A percentile compares a stretch with the other conserved stretches of the same genome.
Evolutionary conservation across 2,888 invertebrate genomes (phyloP).

Genomic region (Dastarcus helophoroides): DNA sequence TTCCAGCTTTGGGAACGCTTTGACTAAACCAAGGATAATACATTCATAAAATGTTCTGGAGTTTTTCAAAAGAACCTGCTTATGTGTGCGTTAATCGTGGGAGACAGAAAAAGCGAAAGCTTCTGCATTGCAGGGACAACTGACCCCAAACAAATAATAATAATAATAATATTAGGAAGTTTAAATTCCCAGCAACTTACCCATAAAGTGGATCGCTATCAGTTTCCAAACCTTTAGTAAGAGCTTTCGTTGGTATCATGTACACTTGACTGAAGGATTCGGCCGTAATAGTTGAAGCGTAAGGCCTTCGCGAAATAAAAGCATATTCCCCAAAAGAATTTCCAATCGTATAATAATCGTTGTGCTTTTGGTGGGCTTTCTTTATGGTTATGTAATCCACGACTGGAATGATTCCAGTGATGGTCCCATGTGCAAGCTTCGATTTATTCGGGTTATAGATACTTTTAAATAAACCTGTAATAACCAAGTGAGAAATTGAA

Average conservation of each 20-base stretch:
- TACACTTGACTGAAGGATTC: conserved; percentile 1
- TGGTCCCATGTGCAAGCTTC: background rate
- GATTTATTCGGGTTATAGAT: background rate
- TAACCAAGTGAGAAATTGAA: too few species aligned
- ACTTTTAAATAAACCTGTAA: conserved; percentile 1
- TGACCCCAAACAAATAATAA: too few species aligned
- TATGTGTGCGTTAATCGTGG: too few species aligned
- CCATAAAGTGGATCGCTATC: background rate
- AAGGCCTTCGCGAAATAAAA: background rate
- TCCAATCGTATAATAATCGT: background rate
- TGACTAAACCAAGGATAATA: too few species aligned
- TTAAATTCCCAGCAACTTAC: background rate
- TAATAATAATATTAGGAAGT: too few species aligned
- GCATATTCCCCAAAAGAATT: background rate
- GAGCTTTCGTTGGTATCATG: background rate
- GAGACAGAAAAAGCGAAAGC: too few species aligned
- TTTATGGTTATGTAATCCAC: background rate
- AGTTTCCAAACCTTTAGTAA: background rate
- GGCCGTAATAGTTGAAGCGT: background rate
- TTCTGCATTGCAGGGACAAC: too few species aligned
- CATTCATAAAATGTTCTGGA: too few species aligned
- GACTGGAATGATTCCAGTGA: background rate
- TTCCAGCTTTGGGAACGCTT: too few species aligned
- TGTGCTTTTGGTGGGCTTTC: background rate
- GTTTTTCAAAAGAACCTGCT: too few species aligned